Evolutionary conservation across 2,888 invertebrate genomes (phyloP), one percentile per base, ranked within the genome.

Genomic region (Ichneumon xanthorius): DNA sequence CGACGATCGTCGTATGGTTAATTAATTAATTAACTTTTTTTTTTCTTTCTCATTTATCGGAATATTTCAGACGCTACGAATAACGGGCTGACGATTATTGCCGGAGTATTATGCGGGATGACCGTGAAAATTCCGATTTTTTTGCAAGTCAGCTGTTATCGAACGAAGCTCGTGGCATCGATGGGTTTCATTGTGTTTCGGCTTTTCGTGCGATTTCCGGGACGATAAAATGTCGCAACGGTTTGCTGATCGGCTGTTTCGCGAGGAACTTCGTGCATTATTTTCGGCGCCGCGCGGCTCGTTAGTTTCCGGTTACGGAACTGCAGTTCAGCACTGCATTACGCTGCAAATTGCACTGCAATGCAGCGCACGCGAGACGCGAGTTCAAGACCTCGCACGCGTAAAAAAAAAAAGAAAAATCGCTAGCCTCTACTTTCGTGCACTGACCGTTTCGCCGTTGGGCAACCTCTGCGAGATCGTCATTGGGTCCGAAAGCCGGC

Each of bases 381-480:
- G 14, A 14, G 45, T 3, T 45, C 45, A 11, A 45, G 14, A 14
- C 4, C 9, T 9, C 9, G 5, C 45, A 2, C n/a, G 26, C n/a
- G n/a, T 33, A n/a, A 16, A 30, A 61, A 19, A 53, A 53, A n/a
- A 19, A 53, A 53, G 6, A 53, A 53, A 53, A 53, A 9, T 53
- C 7, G 53, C 14, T 4, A 45, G 4, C 45, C 4, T 11, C 14
- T 61, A 33, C 61, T 14, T 16, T 30, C 53, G 26, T 63, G 48
- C 2, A 72, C 77, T 79, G 19, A 85, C 80, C 67, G 63, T 67
- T 82, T 65, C 63, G 61, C n/a, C 55, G 61, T 67, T 80, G 30
- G 53, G 6, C 67, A 67, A 50, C 67, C 40, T 79, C 22, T 75
- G 71, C 16, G 61, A 68, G 61, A 7, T 40, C 26, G 68, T 45